Evolutionary conservation across 2,888 invertebrate genomes (phyloP), one percentile per base, ranked within the genome.

Genomic region (Acanthosoma haemorrhoidale): DNA sequence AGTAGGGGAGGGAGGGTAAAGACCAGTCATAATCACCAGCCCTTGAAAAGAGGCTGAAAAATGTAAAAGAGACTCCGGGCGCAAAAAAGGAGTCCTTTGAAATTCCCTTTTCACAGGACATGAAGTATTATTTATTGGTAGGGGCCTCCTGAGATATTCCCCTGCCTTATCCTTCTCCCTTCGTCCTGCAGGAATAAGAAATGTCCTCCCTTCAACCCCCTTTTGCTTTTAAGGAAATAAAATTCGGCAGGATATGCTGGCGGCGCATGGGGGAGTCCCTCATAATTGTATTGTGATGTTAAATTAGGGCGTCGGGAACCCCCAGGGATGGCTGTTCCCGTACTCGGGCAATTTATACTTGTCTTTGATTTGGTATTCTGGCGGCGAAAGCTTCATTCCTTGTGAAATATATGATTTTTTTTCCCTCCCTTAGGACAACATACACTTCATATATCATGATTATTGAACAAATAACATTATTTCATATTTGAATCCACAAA

Each of bases 181-280:
- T n/a, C 51, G 25, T 51, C 51, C 25, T 51, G 13, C 51, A 2
- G 29, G 51, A 25, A 61, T 61, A 61, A 61, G 18, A 36, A 16
- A 36, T 36, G 16, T 61, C 16, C 16, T 16, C 18, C 36, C 61
- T 61, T 32, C 59, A 34, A 15, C 32, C 34, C 61, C 61, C n/a
- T n/a, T n/a, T n/a, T 36, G 61, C 61, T 61, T 61, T 61, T 36
- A 61, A 61, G 61, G 38, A 36, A 61, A 61, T 61, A 61, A 61
- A 61, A 61, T 32, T 59, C 36, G 36, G 2, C 3, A 9, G 13
- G 18, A 11, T 1, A 18, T 0, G 25, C 18, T 25, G 21, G 21
- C 5, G 18, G 61, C 36, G 21, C 18, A 36, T 16, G 18, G n/a
- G 18, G n/a, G 61, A 38, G 61, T 34, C 25, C 21, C 29, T 51